phyloP scores from a whole-genome alignment of 2,888 invertebrate species.

The Hemistola chrysoprasaria region DNA sequence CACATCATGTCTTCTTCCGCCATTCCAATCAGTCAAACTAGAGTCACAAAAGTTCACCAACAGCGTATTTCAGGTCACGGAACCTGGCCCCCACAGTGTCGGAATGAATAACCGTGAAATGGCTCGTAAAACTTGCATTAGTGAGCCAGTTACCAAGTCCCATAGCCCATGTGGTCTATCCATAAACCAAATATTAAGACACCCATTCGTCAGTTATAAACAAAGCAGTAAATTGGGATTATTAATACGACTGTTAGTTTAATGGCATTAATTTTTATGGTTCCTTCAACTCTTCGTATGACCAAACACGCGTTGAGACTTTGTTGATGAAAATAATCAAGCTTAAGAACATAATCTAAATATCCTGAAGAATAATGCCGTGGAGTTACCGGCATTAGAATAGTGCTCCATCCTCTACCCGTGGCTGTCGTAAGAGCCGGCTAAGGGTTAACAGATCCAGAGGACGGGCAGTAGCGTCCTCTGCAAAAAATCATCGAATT shows the following conservation, averaged over 20 bases:
- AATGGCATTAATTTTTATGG: conserved; percentile 31
- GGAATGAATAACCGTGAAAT: conserved; percentile 76
- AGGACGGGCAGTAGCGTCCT: too few species aligned
- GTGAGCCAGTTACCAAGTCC: conserved; percentile 62
- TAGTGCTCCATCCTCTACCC: too few species aligned
- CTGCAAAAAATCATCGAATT: too few species aligned
- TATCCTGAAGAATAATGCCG: too few species aligned
- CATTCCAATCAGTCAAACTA: conserved; percentile 4
- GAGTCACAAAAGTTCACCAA: background rate
- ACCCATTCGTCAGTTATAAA: conserved; percentile 52
- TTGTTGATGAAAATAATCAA: background rate
- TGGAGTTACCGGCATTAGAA: too few species aligned
- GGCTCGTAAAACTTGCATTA: conserved; percentile 77
- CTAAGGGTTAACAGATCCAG: too few species aligned
- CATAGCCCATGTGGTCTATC: conserved; percentile 67
- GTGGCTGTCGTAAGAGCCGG: too few species aligned
- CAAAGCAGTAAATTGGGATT: conserved; percentile 57
- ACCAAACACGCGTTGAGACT: background rate
- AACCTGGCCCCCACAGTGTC: conserved; percentile 53
- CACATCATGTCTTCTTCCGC: too few species aligned
- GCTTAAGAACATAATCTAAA: too few species aligned
- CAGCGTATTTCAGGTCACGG: background rate
- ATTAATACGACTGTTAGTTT: conserved; percentile 57
- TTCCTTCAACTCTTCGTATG: conserved; percentile 1
- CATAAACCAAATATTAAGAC: conserved; percentile 60